phyloP scores from a whole-genome alignment of 2,113 vertebrate species.

The Silurus meridionalis region DNA sequence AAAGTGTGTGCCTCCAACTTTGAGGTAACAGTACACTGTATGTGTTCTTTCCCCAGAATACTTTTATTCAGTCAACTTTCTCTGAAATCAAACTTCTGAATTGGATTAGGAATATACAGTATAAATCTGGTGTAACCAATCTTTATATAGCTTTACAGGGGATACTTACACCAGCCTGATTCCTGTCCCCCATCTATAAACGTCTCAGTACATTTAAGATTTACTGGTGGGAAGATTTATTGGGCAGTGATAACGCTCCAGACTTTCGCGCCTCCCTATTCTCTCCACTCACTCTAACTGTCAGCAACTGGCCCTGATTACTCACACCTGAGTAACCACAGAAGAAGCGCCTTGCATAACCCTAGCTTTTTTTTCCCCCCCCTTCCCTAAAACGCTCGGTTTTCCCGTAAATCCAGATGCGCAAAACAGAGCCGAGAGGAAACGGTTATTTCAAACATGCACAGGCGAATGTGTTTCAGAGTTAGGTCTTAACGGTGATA shows the following conservation, averaged over 20 bases:
- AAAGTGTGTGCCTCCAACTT: too few relatives aligned
- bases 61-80: background rate
- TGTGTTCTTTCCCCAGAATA: background rate
- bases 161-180: background rate
- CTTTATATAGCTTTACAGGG: background rate
- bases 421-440: conserved; percentile 53
- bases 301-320: conserved; percentile 61
- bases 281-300: conserved; percentile 46
- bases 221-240: conserved; percentile 39
- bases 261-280: conserved; percentile 9
- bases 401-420: conserved; percentile 58
- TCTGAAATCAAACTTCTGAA: background rate
- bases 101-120: background rate
- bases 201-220: background rate
- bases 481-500: conserved; percentile 10
- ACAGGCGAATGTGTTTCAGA: background rate
- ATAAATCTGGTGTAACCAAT: background rate
- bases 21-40: too few relatives aligned
- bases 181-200: background rate
- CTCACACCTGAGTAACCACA: conserved; percentile 57
- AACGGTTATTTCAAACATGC: conserved; percentile 7
- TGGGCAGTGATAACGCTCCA: conserved; percentile 48
- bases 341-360: conserved; percentile 63
- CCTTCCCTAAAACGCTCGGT: conserved; percentile 63
- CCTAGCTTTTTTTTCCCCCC: conserved; percentile 47